A percentile compares a stretch with the other conserved stretches of the same genome.
phyloP scores from a whole-genome alignment of 1,140 invertebrate genomes.

The Drosophila kohkoa region DNA sequence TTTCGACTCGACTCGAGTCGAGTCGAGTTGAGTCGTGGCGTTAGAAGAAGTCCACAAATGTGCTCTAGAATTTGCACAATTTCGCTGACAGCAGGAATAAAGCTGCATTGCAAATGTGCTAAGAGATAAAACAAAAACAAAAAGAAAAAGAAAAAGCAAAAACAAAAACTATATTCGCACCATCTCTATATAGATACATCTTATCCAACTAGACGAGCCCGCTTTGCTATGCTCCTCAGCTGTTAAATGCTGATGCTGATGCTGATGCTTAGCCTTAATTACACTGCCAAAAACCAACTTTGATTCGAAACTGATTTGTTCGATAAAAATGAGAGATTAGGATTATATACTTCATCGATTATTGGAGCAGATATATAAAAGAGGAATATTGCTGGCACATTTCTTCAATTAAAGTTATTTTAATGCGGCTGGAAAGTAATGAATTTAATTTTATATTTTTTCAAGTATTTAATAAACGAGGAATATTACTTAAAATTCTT shows the following conservation, averaged over 20 bases:
- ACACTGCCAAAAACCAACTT: not conserved
- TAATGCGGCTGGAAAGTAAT: too few relatives aligned
- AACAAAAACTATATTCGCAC: not conserved
- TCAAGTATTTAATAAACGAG: too few relatives aligned
- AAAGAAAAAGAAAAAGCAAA: too few relatives aligned
- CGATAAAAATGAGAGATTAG: too few relatives aligned
- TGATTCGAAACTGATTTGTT: too few relatives aligned
- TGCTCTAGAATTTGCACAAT: conserved; percentile 33
- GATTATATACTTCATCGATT: too few relatives aligned
- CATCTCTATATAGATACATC: not conserved
- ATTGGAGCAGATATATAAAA: too few relatives aligned
- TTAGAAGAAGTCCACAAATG: conserved; percentile 6
- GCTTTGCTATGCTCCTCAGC: conserved; percentile 7
- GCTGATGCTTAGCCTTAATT: not conserved
- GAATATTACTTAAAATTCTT: too few relatives aligned
- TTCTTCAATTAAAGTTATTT: too few relatives aligned
- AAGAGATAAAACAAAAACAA: conserved; percentile 13
- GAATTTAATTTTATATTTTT: too few relatives aligned
- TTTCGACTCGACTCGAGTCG: conserved; percentile 31
- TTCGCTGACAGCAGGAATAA: conserved; percentile 41
- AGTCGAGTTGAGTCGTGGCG: conserved; percentile 14
- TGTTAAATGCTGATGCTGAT: not conserved
- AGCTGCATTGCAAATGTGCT: conserved; percentile 38
- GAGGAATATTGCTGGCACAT: too few relatives aligned
- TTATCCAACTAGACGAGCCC: conserved; percentile 30